Base-by-base conservation (phyloP, 2,888 invertebrate species). In the Brachyopa scutellaris region DNA sequence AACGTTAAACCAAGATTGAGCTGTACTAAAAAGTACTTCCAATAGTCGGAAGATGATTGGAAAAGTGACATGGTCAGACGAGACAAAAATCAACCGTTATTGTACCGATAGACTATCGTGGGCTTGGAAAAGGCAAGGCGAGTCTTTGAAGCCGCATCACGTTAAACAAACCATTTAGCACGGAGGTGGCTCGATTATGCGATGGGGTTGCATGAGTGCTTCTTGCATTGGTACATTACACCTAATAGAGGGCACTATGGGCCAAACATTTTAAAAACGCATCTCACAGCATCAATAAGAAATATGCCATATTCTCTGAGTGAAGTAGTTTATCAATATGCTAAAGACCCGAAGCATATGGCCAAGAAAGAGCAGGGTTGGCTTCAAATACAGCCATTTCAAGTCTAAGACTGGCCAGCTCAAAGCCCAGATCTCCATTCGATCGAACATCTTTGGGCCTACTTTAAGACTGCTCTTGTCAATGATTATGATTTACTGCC, bases 311-410 rank as follows among this genome's bases (percentile, higher is more conserved):
- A 64, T 49, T 33, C 64, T 5, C 15, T 15, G 21, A 31, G 47
- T 8, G 49, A 31, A 49, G 23, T 64, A 13, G 19, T 66, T 1
- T 66, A 51, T 15, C 38, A 51, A 13, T 51, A 66, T 17, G 51
- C 33, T 42, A 36, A 11, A 13, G 51, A 66, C 33, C 36, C 53
- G 2, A 49, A 66, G 13, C 15, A 66, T n/a, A 66, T 33, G 9
- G 33, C 31, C 11, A 66, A 66, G 36, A 53, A 49, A n/a, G 51
- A 17, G 9, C 15, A 51, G 36, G 29, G 19, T 8, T 70, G 26
- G 40, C 69, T 61, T 7, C 8, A 7, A n/a, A n/a, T 8, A 3
- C 59, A 36, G 40, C 36, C 17, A 19, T 59, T 59, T 19, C 2
- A 59, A 2, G 11, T 38, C 7, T 21, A 38, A 21, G 11, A 59